Evolutionary conservation across 1,140 invertebrate species (phyloP), one percentile per base, ranked within the genome.

Genomic region (Stratiolaelaps scimitus): DNA sequence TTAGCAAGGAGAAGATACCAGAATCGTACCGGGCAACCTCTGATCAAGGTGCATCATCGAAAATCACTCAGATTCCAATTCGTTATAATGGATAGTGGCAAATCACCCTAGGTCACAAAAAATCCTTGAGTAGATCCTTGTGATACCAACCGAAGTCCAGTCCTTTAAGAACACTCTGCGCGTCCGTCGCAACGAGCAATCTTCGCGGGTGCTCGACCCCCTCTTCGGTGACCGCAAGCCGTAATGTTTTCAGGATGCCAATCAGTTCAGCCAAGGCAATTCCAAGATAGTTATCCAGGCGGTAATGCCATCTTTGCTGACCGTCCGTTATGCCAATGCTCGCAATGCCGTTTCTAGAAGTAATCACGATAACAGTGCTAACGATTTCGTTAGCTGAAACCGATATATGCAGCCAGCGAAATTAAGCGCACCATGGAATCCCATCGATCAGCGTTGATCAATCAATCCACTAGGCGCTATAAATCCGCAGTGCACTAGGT

Each of bases 311-410:
- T 15, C 47, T 4, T 6, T 48, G 19, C 7, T 28, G 28, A 5
- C 47, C 47, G 15, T 48, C 47, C 19, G 47, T 48, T 19, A 48
- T 48, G 5, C 47, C 47, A 15, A 48, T 28, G 47, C 47, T 48
- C 4, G 47, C 15, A 15, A 48, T 15, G 4, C 47, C 47, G 15
- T 48, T 28, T 15, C 47, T 48, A 28, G n/a, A n/a, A n/a, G n/a
- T n/a, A n/a, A n/a, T n/a, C n/a, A n/a, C n/a, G n/a, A n/a, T n/a
- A n/a, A n/a, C n/a, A n/a, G n/a, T n/a, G n/a, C n/a, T n/a, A n/a
- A n/a, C n/a, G n/a, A n/a, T n/a, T n/a, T n/a, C n/a, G n/a, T n/a
- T n/a, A n/a, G n/a, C n/a, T n/a, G n/a, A n/a, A n/a, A n/a, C n/a
- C n/a, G n/a, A n/a, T n/a, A n/a, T n/a, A n/a, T n/a, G n/a, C n/a